Evolutionary conservation across 2,888 invertebrate species (phyloP), one percentile per base, ranked within the genome.

Genomic region (Aphidius colemani): DNA sequence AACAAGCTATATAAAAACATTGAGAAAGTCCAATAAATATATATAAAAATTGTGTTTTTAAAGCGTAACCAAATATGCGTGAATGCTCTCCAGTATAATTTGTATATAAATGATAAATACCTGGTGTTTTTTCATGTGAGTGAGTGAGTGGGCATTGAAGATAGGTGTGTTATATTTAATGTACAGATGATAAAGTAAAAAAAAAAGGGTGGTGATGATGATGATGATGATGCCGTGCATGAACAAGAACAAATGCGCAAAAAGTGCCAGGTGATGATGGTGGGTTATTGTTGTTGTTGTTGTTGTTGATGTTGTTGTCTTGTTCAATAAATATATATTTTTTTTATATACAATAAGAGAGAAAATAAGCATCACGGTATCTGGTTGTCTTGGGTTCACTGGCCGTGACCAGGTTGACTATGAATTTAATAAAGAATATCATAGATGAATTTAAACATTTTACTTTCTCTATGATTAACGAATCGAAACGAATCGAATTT

Each of bases 401-500:
- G 72, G 74, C 74, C 75, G 70, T 76, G 71, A 72, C 72, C 68
- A 69, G 55, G 60, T 53, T 48, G 30, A 30, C 30, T 30, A 30
- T 30, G 30, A 5, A 30, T 30, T 30, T 5, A 30, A 30, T 30
- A 30, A 30, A 30, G 61, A 68, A 70, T 72, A 67, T 70, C 63
- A 53, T 18, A 9, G 45, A 56, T 30, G 30, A 44, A 56, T 9
- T 7, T 44, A 44, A 67, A 67, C 70, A 72, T 72, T 70, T 74
- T 75, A 75, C 75, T 76, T 76, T 74, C 73, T 71, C 71, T 68
- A 63, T 67, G 70, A 69, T 66, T 69, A 71, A 70, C 70, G 70
- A 67, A 66, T 67, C 69, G 69, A 69, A 66, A 66, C 46, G 44
- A 55, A 59, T 62, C 50, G 44, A 41, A 63, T 49, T 43, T 46